Evolutionary conservation across 2,888 invertebrate genomes (phyloP).

Genomic region (Griposia aprilina): DNA sequence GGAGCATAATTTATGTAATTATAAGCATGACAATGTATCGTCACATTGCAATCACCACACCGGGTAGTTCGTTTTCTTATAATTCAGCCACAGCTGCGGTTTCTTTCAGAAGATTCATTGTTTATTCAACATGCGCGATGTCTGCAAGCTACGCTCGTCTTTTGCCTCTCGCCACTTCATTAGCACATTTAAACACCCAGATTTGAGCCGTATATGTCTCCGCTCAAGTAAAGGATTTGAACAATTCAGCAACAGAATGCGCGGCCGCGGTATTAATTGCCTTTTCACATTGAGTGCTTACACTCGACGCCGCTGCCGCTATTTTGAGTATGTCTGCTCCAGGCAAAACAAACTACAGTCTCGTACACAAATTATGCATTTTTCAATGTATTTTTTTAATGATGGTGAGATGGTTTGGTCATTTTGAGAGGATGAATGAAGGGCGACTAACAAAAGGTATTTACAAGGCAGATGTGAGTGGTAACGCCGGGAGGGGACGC

Average conservation of each 20-base stretch:
- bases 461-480: no score
- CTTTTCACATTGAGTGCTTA: conserved; percentile 65
- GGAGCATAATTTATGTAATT: neutral
- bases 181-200: conserved; percentile 82
- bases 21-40: neutral
- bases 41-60: conserved; percentile 51
- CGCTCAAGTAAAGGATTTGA: conserved; percentile 61
- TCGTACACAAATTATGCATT: conserved; percentile 7
- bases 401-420: no score
- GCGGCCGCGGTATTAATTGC: conserved; percentile 65
- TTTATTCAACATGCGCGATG: conserved; percentile 83
- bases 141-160: conserved; percentile 72
- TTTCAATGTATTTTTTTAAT: neutral
- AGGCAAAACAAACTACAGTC: conserved; percentile 57
- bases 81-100: conserved; percentile 69
- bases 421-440: no score
- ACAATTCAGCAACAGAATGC: conserved; percentile 64
- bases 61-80: conserved; percentile 74
- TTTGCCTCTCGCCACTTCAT: conserved; percentile 79
- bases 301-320: conserved; percentile 56
- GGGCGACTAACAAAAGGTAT: no score
- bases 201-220: conserved; percentile 69
- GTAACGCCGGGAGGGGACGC: no score
- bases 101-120: conserved; percentile 78
- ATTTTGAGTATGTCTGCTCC: conserved; percentile 65